These are phyloP conservation scores for Torymus texanus DNA, from an alignment of 2,888 invertebrate genomes.

Conservation along the genomic window DNA sequence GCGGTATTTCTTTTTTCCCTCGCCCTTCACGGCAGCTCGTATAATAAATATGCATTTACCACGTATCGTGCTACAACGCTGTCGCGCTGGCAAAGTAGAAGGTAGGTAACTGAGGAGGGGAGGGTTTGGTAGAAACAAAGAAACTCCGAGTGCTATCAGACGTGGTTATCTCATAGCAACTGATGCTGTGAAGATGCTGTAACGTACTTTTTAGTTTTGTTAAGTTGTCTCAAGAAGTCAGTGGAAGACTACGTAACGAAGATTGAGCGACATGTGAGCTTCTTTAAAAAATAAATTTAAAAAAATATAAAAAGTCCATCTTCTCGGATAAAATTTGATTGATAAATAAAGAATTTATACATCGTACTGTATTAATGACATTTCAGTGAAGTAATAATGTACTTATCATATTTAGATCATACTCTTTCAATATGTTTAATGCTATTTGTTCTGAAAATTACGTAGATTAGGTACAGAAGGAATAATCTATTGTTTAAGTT, in stretches of 20 bases:
- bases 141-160: slow-evolving; percentile 31
- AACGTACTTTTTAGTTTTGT: neutral
- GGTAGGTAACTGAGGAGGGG: neutral
- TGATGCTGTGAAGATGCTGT: neutral
- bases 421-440: too few species aligned
- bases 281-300: neutral
- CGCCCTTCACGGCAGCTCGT: neutral
- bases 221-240: neutral
- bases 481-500: too few species aligned
- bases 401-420: too few species aligned
- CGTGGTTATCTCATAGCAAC: slow-evolving; percentile 12
- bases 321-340: too few species aligned
- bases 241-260: slow-evolving; percentile 14
- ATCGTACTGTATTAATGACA: too few species aligned
- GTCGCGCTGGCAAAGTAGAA: neutral
- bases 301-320: neutral
- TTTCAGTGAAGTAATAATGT: too few species aligned
- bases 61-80: slow-evolving; percentile 11
- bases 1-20: neutral
- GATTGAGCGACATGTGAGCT: slow-evolving; percentile 31
- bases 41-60: slow-evolving; percentile 47
- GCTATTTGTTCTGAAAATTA: too few species aligned
- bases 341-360: too few species aligned
- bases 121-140: slow-evolving; percentile 26
- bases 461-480: too few species aligned